Evolutionary conservation across 2,113 vertebrate genomes (phyloP), one percentile per base, ranked within the genome.

Genomic region (Coptodon bakossiorum): DNA sequence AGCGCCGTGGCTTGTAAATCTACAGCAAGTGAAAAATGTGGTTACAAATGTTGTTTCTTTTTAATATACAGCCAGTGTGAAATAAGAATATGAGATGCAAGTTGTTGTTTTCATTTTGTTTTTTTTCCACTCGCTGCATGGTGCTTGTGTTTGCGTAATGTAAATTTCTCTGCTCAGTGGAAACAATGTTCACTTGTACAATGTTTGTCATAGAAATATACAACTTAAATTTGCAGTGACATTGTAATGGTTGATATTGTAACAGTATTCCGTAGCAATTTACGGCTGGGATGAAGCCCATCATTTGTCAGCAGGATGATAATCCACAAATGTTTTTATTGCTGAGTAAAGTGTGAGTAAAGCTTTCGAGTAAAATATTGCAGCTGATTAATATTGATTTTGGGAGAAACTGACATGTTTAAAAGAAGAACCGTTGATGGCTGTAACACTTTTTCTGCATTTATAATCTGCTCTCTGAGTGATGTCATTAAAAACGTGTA

Each of bases 401-500:
- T 56, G 50, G 45, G 50, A 66, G 4, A 85, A 87, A 80, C 45
- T 88, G 63, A 63, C 59, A 24, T n/a, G 6, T 43, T 76, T 34
- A 10, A 45, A 7, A 45, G 79, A 54, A 48, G 16, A 11, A 56
- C 3, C 11, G 1, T 6, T 31, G 22, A 3, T 63, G 40, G 22
- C 10, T 84, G 45, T 48, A 24, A 16, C 63, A 2, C 4, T 3
- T 17, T 48, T 34, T 52, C 29, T 53, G 38, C 38, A 9, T 4
- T 40, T 24, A 43, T 86, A 22, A 53, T 83, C 61, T 48, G 16
- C 17, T 56, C 50, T 59, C 24, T 68, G 48, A 57, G 40, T 57
- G 50, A 68, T 14, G 53, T 24, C 85, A 93, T 87, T 91, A 91
- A 94, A 92, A 76, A 16, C 43, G 27, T 56, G 10, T 14, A 11